A percentile compares a stretch with the other conserved stretches of the same genome.
phyloP scores from a whole-genome alignment of 2,113 vertebrate genomes.

The Oenanthe oenanthe region DNA sequence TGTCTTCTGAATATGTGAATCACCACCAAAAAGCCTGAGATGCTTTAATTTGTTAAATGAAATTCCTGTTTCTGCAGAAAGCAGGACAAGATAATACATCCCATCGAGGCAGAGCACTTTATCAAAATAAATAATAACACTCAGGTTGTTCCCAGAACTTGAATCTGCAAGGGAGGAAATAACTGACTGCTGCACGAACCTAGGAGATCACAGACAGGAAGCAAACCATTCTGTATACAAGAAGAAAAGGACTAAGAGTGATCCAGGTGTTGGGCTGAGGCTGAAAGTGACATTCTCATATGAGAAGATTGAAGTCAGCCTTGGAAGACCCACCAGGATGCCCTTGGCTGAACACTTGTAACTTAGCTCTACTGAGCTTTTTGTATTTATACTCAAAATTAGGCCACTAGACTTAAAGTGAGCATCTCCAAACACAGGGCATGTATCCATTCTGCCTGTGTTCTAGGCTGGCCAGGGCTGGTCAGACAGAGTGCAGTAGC shows the following conservation, averaged over 20 bases:
- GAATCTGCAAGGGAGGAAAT: background rate
- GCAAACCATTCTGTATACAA: background rate
- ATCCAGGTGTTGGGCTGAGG: background rate
- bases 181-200: background rate
- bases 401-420: background rate
- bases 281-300: accelerated
- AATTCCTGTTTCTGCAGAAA: background rate
- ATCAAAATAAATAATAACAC: background rate
- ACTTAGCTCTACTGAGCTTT: background rate
- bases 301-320: background rate
- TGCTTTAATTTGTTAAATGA: background rate
- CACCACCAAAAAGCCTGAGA: background rate
- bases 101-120: background rate
- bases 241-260: background rate
- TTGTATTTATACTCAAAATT: background rate
- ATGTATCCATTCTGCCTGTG: background rate
- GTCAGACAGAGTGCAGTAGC: background rate
- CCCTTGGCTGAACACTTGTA: background rate
- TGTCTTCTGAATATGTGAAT: background rate
- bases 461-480: background rate
- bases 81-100: background rate
- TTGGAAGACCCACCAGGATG: background rate
- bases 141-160: background rate
- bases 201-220: background rate
- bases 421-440: accelerated